Evolutionary conservation across 2,888 invertebrate genomes (phyloP).

Genomic region (Therioaphis trifolii): DNA sequence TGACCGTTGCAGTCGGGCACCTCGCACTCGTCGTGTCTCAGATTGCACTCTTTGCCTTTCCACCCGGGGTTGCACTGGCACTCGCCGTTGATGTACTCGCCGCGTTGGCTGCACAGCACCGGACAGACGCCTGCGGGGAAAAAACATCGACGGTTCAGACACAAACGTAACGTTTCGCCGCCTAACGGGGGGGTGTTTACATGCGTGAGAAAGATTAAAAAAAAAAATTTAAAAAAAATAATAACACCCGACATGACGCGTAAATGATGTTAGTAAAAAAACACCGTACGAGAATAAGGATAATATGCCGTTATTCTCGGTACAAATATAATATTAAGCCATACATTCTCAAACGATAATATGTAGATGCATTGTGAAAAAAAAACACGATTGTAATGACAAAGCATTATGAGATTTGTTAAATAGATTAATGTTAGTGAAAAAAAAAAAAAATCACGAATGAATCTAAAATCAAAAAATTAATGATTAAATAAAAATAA

Average conservation of each 20-base stretch:
- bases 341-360: slow-evolving; percentile 6
- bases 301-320: not conserved
- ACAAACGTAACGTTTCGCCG: no score
- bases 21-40: slow-evolving; percentile 95
- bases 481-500: no score
- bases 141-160: not conserved
- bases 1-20: slow-evolving; percentile 95
- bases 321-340: not conserved
- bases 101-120: slow-evolving; percentile 94
- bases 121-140: slow-evolving; percentile 85
- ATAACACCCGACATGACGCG: not conserved
- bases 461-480: not conserved
- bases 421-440: not conserved
- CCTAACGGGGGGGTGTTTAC: not conserved
- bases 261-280: slow-evolving; percentile 24
- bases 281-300: not conserved
- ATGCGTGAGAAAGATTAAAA: no score
- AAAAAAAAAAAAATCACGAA: not conserved
- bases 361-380: slow-evolving; percentile 12
- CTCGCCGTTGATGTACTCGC: slow-evolving; percentile 95
- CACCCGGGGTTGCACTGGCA: slow-evolving; percentile 98
- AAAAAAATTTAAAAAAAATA: no score
- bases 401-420: slow-evolving; percentile 7
- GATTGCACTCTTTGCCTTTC: slow-evolving; percentile 97
- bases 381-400: not conserved